These are phyloP conservation scores for Bucorvus abyssinicus DNA, from an alignment of 2,797 vertebrate species.

Conservation along the genomic window DNA sequence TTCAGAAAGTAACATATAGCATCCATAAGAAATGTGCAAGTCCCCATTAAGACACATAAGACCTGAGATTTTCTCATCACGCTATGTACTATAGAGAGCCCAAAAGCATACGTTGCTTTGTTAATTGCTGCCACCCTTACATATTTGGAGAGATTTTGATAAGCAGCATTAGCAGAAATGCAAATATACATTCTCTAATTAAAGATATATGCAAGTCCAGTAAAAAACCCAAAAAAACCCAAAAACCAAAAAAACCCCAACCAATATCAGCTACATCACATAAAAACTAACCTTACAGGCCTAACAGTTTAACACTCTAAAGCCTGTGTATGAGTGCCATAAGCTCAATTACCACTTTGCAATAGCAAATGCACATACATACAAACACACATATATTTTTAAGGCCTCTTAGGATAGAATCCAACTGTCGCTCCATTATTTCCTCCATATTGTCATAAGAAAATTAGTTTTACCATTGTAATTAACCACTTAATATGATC, in stretches of 20 bases:
- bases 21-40: neutral
- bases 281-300: neutral
- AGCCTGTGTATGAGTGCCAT: neutral
- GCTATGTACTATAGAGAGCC: neutral
- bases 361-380: neutral
- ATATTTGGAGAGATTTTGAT: neutral
- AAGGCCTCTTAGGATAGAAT: neutral
- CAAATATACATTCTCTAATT: neutral
- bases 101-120: neutral
- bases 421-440: neutral
- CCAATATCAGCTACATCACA: neutral
- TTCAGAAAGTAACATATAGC: neutral
- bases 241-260: neutral
- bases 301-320: neutral
- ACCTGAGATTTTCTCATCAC: neutral
- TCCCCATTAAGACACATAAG: neutral
- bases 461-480: neutral
- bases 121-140: neutral
- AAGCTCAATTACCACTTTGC: neutral
- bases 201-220: neutral
- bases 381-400: neutral
- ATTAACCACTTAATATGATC: neutral
- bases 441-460: neutral
- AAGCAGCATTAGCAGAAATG: neutral
- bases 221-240: neutral